phyloP scores from a whole-genome alignment of 1,140 invertebrate genomes.

The Andricus grossulariae region DNA sequence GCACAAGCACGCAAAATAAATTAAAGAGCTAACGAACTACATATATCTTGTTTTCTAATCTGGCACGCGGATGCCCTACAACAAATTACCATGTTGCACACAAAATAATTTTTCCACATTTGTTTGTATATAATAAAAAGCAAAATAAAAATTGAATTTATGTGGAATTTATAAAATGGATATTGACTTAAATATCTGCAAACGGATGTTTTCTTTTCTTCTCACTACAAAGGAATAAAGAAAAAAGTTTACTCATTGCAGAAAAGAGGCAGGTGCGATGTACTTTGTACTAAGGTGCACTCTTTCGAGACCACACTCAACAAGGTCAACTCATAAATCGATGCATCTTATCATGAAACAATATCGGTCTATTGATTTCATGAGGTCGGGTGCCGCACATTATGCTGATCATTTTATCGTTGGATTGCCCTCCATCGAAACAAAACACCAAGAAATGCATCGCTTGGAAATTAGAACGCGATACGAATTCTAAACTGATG shows the following conservation, averaged over 20 bases:
- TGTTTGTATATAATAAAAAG: not conserved
- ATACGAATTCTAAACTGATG: conserved; percentile 21
- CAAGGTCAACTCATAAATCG: conserved; percentile 26
- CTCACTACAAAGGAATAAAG: conserved; percentile 5
- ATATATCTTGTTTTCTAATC: too few species aligned
- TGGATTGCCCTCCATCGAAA: conserved; percentile 11
- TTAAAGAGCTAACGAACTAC: too few species aligned
- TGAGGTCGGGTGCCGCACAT: conserved; percentile 11
- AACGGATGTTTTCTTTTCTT: not conserved
- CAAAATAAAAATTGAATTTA: not conserved
- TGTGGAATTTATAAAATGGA: not conserved
- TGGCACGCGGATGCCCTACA: too few species aligned
- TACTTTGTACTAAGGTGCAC: not conserved
- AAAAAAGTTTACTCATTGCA: conserved; percentile 13
- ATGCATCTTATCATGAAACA: conserved; percentile 14
- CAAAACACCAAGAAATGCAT: conserved; percentile 23
- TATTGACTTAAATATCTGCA: not conserved
- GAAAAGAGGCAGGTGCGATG: conserved; percentile 27
- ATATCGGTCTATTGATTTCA: conserved; percentile 28
- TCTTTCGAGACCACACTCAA: conserved; percentile 17
- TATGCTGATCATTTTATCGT: conserved; percentile 27
- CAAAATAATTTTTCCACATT: not conserved
- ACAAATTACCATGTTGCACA: too few species aligned
- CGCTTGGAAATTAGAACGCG: conserved; percentile 15
- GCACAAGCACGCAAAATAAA: too few species aligned